Conservation (phyloP, 2,888 invertebrate species). For the Nomada goodeniana region DNA sequence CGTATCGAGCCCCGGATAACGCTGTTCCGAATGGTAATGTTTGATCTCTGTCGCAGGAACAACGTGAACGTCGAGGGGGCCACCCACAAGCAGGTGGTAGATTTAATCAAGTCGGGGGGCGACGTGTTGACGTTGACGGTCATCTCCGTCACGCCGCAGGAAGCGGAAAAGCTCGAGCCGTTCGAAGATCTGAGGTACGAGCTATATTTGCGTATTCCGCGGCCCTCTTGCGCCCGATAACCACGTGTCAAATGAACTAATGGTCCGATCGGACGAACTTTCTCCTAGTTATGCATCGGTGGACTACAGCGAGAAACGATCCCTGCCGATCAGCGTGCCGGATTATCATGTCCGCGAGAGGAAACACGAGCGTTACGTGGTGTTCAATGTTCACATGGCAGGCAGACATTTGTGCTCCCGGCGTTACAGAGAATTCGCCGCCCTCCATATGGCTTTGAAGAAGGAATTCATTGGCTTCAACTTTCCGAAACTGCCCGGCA, state of each 20-base stretch:
- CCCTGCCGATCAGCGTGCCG: slow-evolving; percentile 95
- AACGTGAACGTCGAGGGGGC: slow-evolving; percentile 99
- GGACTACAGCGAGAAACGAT: slow-evolving; percentile 97
- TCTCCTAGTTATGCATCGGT: slow-evolving; percentile 90
- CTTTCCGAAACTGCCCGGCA: slow-evolving; percentile 98
- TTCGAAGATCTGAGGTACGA: slow-evolving; percentile 82
- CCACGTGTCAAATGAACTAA: neutral
- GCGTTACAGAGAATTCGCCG: slow-evolving; percentile 97
- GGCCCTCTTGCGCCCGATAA: neutral
- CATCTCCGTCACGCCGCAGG: slow-evolving; percentile 97
- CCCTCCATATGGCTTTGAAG: slow-evolving; percentile 93
- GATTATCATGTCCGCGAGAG: slow-evolving; percentile 96
- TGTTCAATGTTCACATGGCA: slow-evolving; percentile 99
- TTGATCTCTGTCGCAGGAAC: slow-evolving; percentile 88
- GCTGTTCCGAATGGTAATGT: neutral
- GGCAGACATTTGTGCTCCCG: slow-evolving; percentile 98
- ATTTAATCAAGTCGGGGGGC: slow-evolving; percentile 99
- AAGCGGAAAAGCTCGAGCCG: slow-evolving; percentile 85
- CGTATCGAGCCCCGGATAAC: neutral
- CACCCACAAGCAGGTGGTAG: slow-evolving; percentile 99
- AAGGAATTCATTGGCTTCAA: slow-evolving; percentile 98
- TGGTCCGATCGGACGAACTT: neutral
- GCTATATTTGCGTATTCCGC: neutral
- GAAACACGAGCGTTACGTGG: slow-evolving; percentile 95
- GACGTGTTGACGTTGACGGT: slow-evolving; percentile 98